Evolutionary conservation across 2,888 invertebrate genomes (phyloP).

Genomic region (Synergus itoensis): DNA sequence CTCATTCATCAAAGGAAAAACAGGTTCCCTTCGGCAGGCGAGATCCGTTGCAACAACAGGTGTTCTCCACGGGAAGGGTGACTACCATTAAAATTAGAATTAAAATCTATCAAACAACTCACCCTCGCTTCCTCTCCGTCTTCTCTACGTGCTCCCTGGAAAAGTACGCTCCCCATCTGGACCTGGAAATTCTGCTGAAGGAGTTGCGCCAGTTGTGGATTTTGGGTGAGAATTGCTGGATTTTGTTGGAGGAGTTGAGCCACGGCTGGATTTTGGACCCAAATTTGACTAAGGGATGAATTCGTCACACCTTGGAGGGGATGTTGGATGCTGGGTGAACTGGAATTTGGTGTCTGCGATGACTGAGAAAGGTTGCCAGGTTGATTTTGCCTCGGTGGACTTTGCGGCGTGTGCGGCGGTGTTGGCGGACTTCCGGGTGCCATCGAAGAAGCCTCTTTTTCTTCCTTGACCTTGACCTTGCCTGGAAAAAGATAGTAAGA

Average conservation of each 20-base stretch:
- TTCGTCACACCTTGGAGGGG: constrained; percentile 63
- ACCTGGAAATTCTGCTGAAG: constrained; percentile 76
- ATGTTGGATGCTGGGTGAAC: constrained; percentile 55
- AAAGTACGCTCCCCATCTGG: constrained; percentile 73
- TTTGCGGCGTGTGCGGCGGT: constrained; percentile 76
- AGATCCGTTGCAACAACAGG: not conserved
- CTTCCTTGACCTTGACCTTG: constrained; percentile 73
- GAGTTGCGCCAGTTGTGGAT: constrained; percentile 74
- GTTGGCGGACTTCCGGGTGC: constrained; percentile 77
- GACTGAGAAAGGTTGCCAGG: constrained; percentile 54
- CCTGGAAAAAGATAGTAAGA: constrained; percentile 61
- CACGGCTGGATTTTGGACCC: constrained; percentile 73
- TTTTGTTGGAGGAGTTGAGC: constrained; percentile 75
- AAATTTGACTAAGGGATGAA: constrained; percentile 72
- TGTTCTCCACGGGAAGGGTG: constrained; percentile 4
- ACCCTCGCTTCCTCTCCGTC: constrained; percentile 73
- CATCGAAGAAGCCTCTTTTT: constrained; percentile 74
- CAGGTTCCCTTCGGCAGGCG: not conserved
- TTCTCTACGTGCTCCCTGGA: constrained; percentile 67
- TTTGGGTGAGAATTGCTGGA: constrained; percentile 73
- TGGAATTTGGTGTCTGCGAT: constrained; percentile 66
- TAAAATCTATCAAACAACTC: constrained; percentile 57
- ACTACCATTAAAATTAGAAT: not conserved
- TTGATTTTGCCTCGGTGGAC: constrained; percentile 72
- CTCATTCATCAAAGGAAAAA: constrained; percentile 19